Evolutionary conservation across 2,797 vertebrate genomes (phyloP), one percentile per base, ranked within the genome.

Genomic region (Thamnophis elegans): DNA sequence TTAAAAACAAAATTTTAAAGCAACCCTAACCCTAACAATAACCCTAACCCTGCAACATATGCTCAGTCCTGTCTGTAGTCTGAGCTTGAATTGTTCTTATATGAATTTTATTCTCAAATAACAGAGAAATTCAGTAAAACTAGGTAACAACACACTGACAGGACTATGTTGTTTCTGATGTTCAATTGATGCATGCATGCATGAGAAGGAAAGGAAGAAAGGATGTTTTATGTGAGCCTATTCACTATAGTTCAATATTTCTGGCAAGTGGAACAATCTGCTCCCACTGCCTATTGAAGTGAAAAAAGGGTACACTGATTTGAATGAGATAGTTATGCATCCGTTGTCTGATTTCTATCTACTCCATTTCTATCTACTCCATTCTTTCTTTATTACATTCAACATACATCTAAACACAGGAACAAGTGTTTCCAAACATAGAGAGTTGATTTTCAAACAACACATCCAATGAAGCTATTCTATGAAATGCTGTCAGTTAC

Each of bases 211-310:
- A 54, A 62, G 22, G 51, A 47, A n/a, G 53, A 62, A 32, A 36
- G 28, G 54, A 32, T 22, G 59, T 10, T 36, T 32, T 68, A 10
- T 65, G 12, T 20, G 6, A 4, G n/a, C 47, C 42, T 68, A 16
- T 91, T 91, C 36, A 62, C 28, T 85, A 68, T 68, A 87, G 62
- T 42, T 42, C 51, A 87, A 42, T 36, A 62, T 78, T 85, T 22
- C 0, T 87, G 53, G 0, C 1, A 85, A 12, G 56, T 87, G 56
- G 20, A 58, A 59, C 89, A 87, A 60, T 87, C 87, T 65, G 54
- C 60, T 9, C 11, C 10, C 18, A 47, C 56, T 4, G 53, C 28
- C 42, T 78, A 89, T 20, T n/a, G 68, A 88, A 82, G 26, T 59
- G 26, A 86, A 88, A 86, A 88, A 91, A 73, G 88, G 32, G 25